These are phyloP conservation scores for Pecten maximus DNA, from an alignment of 2,888 invertebrate genomes.

Conservation along the genomic window DNA sequence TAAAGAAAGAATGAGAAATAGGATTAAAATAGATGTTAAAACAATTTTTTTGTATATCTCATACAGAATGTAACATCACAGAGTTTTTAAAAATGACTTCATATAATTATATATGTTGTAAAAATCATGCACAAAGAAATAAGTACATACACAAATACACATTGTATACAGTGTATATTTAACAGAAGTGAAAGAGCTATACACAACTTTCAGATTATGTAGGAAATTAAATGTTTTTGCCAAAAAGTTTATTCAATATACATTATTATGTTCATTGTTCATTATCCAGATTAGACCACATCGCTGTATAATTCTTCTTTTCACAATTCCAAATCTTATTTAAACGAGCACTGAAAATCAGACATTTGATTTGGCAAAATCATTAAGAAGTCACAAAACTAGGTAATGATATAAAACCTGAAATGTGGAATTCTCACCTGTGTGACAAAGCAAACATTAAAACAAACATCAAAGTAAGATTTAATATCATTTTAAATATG, in stretches of 20 bases:
- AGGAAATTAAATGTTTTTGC: neutral
- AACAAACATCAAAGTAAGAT: neutral
- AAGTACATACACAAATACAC: neutral
- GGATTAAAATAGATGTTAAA: neutral
- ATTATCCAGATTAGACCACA: no score
- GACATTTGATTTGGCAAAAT: constrained; percentile 10
- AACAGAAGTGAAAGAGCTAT: neutral
- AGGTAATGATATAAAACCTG: neutral
- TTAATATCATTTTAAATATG: neutral
- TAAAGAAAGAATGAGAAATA: neutral
- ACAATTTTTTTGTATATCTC: neutral
- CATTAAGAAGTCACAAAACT: neutral
- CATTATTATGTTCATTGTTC: no score
- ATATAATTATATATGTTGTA: neutral
- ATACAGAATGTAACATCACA: neutral
- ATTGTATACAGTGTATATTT: no score
- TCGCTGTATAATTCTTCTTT: no score
- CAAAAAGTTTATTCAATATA: neutral
- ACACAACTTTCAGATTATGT: neutral
- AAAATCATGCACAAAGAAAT: neutral
- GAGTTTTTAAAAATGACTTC: neutral
- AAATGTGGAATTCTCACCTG: neutral
- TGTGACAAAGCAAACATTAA: neutral
- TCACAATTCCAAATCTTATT: no score
- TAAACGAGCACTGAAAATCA: neutral